phyloP scores from a whole-genome alignment of 2,797 vertebrate genomes.

The Poecilia picta region DNA sequence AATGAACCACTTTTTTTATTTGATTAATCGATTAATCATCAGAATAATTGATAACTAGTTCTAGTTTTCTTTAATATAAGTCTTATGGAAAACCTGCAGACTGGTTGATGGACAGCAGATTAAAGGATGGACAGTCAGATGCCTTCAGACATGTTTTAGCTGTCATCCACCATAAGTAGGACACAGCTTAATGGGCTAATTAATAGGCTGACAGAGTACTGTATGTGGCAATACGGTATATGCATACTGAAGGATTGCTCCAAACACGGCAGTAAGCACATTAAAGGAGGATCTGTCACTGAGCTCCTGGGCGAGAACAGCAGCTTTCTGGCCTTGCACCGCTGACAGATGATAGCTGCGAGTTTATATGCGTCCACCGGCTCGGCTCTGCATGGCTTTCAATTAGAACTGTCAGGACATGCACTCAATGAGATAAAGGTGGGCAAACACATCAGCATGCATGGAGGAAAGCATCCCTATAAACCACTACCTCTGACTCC shows the following conservation, averaged over 20 bases:
- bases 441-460: constrained; percentile 67
- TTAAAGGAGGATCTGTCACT: constrained; percentile 58
- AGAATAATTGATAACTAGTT: no score
- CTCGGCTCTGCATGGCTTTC: constrained; percentile 56
- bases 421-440: constrained; percentile 62
- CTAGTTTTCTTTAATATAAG: constrained; percentile 6
- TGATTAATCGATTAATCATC: no score
- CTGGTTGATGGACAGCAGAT: constrained; percentile 27
- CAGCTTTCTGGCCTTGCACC: constrained; percentile 1
- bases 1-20: no score
- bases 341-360: constrained; percentile 59
- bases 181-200: constrained; percentile 44
- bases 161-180: constrained; percentile 30
- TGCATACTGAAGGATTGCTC: constrained; percentile 37
- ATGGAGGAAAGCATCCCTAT: constrained; percentile 27
- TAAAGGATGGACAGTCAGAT: constrained; percentile 17
- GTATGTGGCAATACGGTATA: constrained; percentile 27
- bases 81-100: constrained; percentile 8
- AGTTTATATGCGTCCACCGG: constrained; percentile 53
- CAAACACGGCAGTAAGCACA: constrained; percentile 52
- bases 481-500: constrained; percentile 23
- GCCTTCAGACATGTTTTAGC: constrained; percentile 22
- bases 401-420: constrained; percentile 63
- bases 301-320: constrained; percentile 34
- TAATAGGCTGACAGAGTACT: constrained; percentile 37